phyloP scores from a whole-genome alignment of 2,888 invertebrate genomes.

The Phrixothrix hirtus region DNA sequence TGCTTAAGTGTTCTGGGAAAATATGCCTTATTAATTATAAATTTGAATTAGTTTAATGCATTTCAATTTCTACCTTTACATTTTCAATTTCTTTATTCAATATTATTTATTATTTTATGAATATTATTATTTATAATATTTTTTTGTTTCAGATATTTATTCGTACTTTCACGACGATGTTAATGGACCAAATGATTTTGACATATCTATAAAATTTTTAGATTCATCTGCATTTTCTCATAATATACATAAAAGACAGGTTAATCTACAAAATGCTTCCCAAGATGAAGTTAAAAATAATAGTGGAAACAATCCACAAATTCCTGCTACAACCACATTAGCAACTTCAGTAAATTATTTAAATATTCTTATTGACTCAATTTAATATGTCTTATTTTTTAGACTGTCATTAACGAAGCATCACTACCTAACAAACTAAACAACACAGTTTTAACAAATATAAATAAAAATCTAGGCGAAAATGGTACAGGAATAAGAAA shows the following conservation, averaged over 20 bases:
- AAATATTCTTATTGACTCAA: no score
- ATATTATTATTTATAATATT: no score
- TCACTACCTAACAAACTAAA: constrained; percentile 4
- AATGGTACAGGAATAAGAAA: constrained; percentile 58
- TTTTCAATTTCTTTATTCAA: no score
- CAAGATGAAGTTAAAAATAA: constrained; percentile 2
- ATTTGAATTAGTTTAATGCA: no score
- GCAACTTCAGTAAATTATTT: no score
- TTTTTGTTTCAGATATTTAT: constrained; percentile 20
- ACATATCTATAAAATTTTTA: constrained; percentile 14
- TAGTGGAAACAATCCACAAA: constrained; percentile 12
- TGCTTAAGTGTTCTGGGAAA: no score
- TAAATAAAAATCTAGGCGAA: constrained; percentile 52
- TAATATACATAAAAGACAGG: constrained; percentile 15
- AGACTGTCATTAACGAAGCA: no score
- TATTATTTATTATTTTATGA: no score
- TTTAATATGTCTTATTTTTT: no score
- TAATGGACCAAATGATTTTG: background rate
- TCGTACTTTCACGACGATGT: constrained; percentile 9
- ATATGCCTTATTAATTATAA: no score
- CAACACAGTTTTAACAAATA: background rate
- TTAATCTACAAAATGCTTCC: background rate
- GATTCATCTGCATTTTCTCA: constrained; percentile 8
- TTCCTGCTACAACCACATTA: constrained; percentile 3
- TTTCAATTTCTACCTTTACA: no score